Conservation (phyloP, 2,797 vertebrate species). For the Okamejei kenojei region DNA sequence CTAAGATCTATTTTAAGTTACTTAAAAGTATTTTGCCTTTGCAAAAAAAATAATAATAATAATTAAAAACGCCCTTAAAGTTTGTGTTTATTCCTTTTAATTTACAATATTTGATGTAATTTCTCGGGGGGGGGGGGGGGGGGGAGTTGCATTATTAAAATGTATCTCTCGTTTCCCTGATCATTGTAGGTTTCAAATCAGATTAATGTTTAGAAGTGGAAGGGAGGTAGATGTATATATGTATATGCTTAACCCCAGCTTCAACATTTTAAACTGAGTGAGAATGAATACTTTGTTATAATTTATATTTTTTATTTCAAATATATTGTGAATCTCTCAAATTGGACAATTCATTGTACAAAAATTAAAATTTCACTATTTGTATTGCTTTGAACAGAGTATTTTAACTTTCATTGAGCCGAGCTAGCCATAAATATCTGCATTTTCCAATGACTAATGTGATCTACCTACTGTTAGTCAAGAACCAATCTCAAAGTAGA, state of each 20-base stretch:
- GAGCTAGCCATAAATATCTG: background rate
- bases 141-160: background rate
- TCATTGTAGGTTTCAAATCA: constrained; percentile 26
- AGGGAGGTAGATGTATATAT: constrained; percentile 14
- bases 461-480: background rate
- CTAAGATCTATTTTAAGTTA: constrained; percentile 75
- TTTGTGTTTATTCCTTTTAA: constrained; percentile 37
- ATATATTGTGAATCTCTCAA: constrained; percentile 37
- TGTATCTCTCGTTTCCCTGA: background rate
- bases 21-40: constrained; percentile 74
- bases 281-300: constrained; percentile 36
- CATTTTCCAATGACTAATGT: too few species aligned
- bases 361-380: constrained; percentile 37
- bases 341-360: constrained; percentile 37
- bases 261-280: constrained; percentile 38
- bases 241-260: constrained; percentile 30
- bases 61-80: constrained; percentile 71
- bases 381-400: constrained; percentile 35
- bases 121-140: background rate
- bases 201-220: constrained; percentile 5
- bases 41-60: constrained; percentile 68
- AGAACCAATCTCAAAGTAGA: background rate
- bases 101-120: constrained; percentile 27
- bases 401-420: constrained; percentile 25
- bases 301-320: constrained; percentile 38